phyloP scores from a whole-genome alignment of 2,113 vertebrate species.

The Hemichromis elongatus region DNA sequence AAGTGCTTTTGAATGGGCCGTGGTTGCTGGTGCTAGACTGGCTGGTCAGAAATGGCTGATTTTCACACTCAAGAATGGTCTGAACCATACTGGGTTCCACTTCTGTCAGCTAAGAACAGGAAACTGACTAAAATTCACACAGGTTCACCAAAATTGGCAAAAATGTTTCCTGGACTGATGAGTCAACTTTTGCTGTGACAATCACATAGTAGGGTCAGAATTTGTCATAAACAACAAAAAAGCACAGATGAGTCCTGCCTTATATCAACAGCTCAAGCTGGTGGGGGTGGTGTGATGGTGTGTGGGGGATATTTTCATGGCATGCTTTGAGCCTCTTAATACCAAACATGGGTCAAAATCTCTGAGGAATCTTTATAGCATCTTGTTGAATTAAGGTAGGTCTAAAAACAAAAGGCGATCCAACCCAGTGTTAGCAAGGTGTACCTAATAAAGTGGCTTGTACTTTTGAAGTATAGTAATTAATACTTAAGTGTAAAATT shows the following conservation, averaged over 20 bases:
- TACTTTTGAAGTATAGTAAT: not conserved
- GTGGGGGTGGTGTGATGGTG: not conserved
- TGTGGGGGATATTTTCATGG: not conserved
- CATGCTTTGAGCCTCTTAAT: not conserved
- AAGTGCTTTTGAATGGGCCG: not conserved
- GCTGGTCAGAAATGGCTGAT: not conserved
- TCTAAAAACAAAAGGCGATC: not conserved
- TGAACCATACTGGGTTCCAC: not conserved
- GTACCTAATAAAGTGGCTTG: not conserved
- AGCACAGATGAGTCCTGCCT: not conserved
- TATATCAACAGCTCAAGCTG: not conserved
- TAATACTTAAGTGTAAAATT: not conserved
- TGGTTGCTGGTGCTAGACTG: not conserved
- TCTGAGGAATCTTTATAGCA: not conserved
- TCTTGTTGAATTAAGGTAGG: not conserved
- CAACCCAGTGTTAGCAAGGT: not conserved
- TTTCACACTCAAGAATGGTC: not conserved
- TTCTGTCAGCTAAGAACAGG: not conserved
- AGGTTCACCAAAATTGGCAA: not conserved
- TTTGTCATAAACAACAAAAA: not conserved
- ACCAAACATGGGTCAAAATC: not conserved
- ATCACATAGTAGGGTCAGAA: rapidly evolving
- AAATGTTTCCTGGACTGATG: not conserved
- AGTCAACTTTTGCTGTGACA: not conserved
- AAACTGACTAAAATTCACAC: not conserved